Percentiles rank a stretch among this genome's conserved stretches.
phyloP scores from a whole-genome alignment of 2,888 invertebrate species.

The Arrhopalites spinosus region DNA sequence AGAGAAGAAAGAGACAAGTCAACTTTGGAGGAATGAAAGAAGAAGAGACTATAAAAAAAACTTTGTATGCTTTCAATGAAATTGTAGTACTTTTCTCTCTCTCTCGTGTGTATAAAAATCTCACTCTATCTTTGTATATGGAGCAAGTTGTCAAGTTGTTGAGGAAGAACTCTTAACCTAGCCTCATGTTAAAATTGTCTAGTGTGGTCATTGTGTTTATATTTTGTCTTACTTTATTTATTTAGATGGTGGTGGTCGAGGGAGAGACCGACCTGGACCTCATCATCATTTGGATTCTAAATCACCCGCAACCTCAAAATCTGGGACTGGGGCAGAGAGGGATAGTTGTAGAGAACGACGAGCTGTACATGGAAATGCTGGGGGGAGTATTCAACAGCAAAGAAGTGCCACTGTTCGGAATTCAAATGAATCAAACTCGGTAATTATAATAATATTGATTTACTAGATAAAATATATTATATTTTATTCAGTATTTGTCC shows the following conservation, averaged over 20 bases:
- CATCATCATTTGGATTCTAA: constrained; percentile 51
- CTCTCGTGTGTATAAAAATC: not conserved
- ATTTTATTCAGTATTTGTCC: not conserved
- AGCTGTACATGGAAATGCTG: constrained; percentile 4
- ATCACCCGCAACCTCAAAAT: constrained; percentile 51
- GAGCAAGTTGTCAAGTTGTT: not conserved
- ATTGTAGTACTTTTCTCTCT: constrained; percentile 24
- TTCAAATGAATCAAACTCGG: constrained; percentile 30
- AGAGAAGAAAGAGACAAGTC: constrained; percentile 11
- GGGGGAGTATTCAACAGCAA: constrained; percentile 29
- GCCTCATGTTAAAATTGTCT: not conserved
- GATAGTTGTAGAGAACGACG: constrained; percentile 51
- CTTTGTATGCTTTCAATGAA: constrained; percentile 34
- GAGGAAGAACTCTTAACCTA: too few species aligned
- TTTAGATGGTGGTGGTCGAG: constrained; percentile 51
- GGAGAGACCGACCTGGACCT: constrained; percentile 49
- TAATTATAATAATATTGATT: not conserved
- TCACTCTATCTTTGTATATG: not conserved
- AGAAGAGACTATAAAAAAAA: constrained; percentile 28
- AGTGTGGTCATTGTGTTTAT: not conserved
- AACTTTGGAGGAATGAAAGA: not conserved
- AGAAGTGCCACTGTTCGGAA: constrained; percentile 19
- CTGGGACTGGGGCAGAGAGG: constrained; percentile 44
- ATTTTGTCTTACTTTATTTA: not conserved
- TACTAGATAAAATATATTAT: not conserved